These are phyloP conservation scores for Phyto melanocephala DNA, from an alignment of 2,888 invertebrate genomes.

Conservation along the genomic window DNA sequence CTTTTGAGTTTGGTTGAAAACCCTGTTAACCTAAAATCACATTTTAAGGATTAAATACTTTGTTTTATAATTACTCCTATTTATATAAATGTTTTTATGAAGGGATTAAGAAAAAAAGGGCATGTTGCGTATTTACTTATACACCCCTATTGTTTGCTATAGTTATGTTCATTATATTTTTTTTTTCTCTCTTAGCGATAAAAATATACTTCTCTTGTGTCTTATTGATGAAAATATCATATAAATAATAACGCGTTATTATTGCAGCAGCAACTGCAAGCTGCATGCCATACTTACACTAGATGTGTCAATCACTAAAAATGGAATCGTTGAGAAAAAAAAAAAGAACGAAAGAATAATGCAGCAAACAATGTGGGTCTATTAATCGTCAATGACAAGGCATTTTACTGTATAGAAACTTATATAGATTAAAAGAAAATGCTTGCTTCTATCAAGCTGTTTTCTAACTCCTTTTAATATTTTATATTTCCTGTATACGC, in stretches of 20 bases:
- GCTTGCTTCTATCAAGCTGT: conserved; percentile 11
- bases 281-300: conserved; percentile 53
- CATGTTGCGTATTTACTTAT: not conserved
- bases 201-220: not conserved
- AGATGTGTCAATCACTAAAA: conserved; percentile 58
- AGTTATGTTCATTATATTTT: conserved; percentile 35
- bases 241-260: conserved; percentile 50
- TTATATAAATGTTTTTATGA: not conserved
- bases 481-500: conserved; percentile 1
- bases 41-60: conserved; percentile 30
- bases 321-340: not conserved
- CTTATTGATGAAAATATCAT: conserved; percentile 48
- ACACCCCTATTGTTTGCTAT: conserved; percentile 21
- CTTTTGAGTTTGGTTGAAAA: no score
- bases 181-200: not conserved
- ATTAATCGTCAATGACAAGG: conserved; percentile 47
- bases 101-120: not conserved
- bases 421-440: conserved; percentile 4
- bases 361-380: conserved; percentile 26
- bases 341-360: not conserved
- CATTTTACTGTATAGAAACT: conserved; percentile 35
- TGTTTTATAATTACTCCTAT: conserved; percentile 10
- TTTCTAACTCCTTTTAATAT: not conserved
- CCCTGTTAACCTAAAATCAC: conserved; percentile 24
- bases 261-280: conserved; percentile 53